Conservation (phyloP, 2,888 invertebrate genomes). For the Aphodius granarius region DNA sequence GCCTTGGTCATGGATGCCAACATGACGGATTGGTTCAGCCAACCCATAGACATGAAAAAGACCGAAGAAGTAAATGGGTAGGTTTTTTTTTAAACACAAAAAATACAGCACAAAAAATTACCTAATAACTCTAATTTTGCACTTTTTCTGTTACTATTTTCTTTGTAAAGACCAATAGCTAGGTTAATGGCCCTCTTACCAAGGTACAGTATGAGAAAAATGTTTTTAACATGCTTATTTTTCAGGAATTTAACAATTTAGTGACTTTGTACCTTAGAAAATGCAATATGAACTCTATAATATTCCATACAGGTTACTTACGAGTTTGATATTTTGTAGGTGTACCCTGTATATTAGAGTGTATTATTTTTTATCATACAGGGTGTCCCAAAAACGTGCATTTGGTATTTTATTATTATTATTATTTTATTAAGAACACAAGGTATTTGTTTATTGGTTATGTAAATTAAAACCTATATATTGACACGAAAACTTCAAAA, state of each 20-base stretch:
- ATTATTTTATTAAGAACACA: too few species aligned
- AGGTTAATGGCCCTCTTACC: slow-evolving; percentile 91
- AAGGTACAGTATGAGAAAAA: slow-evolving; percentile 73
- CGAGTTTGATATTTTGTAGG: too few species aligned
- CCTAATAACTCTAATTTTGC: slow-evolving; percentile 35
- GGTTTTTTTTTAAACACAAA: slow-evolving; percentile 42
- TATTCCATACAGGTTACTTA: too few species aligned
- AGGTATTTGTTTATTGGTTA: not conserved
- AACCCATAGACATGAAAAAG: slow-evolving; percentile 69
- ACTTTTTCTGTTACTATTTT: slow-evolving; percentile 42
- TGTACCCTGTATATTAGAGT: too few species aligned
- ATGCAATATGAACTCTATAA: too few species aligned
- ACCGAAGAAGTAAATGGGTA: slow-evolving; percentile 71
- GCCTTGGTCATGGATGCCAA: slow-evolving; percentile 87
- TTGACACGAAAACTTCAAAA: too few species aligned
- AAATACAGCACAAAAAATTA: not conserved
- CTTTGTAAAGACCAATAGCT: slow-evolving; percentile 70
- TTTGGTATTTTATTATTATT: too few species aligned
- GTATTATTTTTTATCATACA: too few species aligned
- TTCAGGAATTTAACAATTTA: too few species aligned
- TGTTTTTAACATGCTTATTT: slow-evolving; percentile 19
- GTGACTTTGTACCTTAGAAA: too few species aligned
- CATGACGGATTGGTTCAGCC: slow-evolving; percentile 84
- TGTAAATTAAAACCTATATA: not conserved
- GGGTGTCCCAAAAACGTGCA: not conserved